These are phyloP conservation scores for Hippopotamus amphibius DNA, from an alignment of 2,113 vertebrate species.

Conservation along the genomic window DNA sequence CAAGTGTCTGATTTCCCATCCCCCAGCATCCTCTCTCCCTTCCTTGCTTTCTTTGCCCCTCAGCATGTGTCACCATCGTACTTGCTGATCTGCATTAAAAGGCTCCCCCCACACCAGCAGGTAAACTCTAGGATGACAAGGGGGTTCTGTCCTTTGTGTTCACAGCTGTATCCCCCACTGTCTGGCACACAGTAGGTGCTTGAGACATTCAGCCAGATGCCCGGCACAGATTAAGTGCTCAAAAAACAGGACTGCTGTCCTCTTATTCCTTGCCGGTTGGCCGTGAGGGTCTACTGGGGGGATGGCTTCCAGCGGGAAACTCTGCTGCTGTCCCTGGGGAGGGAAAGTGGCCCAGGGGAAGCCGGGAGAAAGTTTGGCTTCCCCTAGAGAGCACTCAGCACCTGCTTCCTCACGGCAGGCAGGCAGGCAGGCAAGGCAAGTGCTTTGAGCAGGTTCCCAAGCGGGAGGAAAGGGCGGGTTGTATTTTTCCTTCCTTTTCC, in stretches of 20 bases:
- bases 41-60: neutral
- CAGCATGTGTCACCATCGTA: neutral
- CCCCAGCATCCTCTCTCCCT: neutral
- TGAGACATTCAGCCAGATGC: neutral
- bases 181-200: neutral
- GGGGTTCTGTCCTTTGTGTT: neutral
- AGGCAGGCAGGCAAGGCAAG: slow-evolving; percentile 27
- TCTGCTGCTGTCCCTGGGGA: neutral
- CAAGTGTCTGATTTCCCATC: neutral
- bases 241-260: neutral
- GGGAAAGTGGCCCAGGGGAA: slow-evolving; percentile 47
- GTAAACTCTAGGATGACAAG: neutral
- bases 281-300: neutral
- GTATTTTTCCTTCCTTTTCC: slow-evolving; percentile 74
- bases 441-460: slow-evolving; percentile 62
- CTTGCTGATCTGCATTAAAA: neutral
- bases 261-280: neutral
- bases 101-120: neutral
- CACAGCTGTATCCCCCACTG: neutral
- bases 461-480: slow-evolving; percentile 77
- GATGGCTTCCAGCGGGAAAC: neutral
- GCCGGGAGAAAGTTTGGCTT: slow-evolving; percentile 47
- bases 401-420: slow-evolving; percentile 72
- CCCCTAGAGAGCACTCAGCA: slow-evolving; percentile 23
- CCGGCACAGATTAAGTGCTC: neutral